Evolutionary conservation across 2,888 invertebrate species (phyloP), one percentile per base, ranked within the genome.

Genomic region (Pocota personata): DNA sequence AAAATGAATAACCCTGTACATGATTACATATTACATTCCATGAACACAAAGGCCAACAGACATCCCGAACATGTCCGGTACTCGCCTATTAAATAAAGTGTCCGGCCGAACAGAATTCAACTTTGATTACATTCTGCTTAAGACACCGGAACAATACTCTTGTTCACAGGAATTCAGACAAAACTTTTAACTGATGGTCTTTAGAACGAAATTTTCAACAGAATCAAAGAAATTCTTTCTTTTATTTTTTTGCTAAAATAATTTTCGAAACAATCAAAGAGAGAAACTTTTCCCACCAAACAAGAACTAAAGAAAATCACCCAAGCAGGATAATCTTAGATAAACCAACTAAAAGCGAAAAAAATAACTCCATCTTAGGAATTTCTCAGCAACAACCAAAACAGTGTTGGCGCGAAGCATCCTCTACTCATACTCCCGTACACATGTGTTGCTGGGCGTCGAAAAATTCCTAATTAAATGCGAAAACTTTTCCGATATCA

Each of bases 401-500:
- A 40, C 30, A 55, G 52, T 60, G 32, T 43, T 43, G 10, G 6
- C 5, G 19, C 8, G 30, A 24, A 16, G 46, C 43, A 67, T 40
- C 43, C 52, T 30, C 30, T 0, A 24, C 32, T 21, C 32, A 21
- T 14, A 32, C 16, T 8, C 3, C 7, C 14, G 12, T 8, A 55
- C 75, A 69, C 50, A 71, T 66, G 75, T 76, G 76, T 71, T 62
- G 50, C 69, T 52, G 40, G 43, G 52, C 52, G 30, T 58, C 40
- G 60, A 76, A 86, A 86, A 86, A 77, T 82, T 86, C 76, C 60
- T 82, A 80, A 82, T 86, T 82, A 86, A 86, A 86, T 86, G 86
- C 82, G 76, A 86, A 86, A 86, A 86, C 76, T 86, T 86, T 80
- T 57, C 32, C 37, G 82, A 82, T 82, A 82, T 62, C 64, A 80